Evolutionary conservation across 1,140 invertebrate genomes (phyloP).

Genomic region (Drepana arcuata): DNA sequence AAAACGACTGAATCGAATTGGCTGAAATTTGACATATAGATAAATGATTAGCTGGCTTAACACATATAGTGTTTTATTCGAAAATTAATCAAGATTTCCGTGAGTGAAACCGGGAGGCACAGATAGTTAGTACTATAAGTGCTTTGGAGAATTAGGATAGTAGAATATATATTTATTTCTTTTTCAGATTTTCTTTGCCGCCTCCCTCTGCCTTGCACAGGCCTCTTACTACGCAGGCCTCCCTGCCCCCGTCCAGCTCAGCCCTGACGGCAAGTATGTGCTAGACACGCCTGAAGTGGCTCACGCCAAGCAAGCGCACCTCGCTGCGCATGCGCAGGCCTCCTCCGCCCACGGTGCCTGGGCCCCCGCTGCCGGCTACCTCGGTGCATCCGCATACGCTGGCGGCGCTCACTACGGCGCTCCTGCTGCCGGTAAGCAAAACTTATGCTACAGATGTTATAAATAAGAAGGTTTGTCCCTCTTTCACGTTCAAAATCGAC

Average conservation of each 20-base stretch:
- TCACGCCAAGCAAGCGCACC: constrained; percentile 61
- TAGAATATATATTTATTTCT: too few species aligned
- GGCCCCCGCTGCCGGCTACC: constrained; percentile 42
- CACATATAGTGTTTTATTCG: too few species aligned
- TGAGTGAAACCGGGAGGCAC: too few species aligned
- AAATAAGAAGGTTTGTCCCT: too few species aligned
- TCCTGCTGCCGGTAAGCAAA: constrained; percentile 48
- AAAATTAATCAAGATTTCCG: too few species aligned
- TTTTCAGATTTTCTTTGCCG: constrained; percentile 55
- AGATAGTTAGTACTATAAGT: too few species aligned
- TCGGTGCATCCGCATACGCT: constrained; percentile 38
- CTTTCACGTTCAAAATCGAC: too few species aligned
- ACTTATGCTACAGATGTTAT: too few species aligned
- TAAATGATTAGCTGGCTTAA: too few species aligned
- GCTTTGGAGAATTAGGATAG: too few species aligned
- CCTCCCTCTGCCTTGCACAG: constrained; percentile 52
- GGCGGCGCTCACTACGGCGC: constrained; percentile 34
- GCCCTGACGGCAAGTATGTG: constrained; percentile 56
- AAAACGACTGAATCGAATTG: too few species aligned
- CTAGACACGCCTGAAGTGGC: constrained; percentile 64
- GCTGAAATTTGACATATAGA: too few species aligned
- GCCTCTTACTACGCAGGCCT: constrained; percentile 58
- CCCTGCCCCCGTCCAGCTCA: constrained; percentile 58
- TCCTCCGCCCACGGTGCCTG: constrained; percentile 46
- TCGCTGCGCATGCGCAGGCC: constrained; percentile 55